Percentiles rank a stretch among this genome's conserved stretches.
phyloP scores from a whole-genome alignment of 2,888 invertebrate genomes.

The Cancer borealis region DNA sequence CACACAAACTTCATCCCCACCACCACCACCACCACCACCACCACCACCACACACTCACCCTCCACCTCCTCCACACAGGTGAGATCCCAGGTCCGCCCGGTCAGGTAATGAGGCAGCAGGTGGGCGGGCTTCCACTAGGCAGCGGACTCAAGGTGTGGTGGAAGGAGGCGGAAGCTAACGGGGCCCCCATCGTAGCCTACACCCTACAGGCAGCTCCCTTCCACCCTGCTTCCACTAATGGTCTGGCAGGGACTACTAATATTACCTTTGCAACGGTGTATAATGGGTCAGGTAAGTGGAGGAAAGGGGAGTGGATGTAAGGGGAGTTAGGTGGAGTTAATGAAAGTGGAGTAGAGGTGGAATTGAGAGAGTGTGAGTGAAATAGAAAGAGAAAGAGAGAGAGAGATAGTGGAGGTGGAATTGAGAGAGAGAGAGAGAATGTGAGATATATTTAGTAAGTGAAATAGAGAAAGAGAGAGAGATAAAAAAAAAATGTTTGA shows the following conservation, averaged over 20 bases:
- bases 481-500: too few relatives aligned
- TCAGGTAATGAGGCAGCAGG: slow-evolving; percentile 82
- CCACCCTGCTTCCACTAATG: neutral
- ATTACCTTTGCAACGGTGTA: slow-evolving; percentile 82
- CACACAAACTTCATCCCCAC: too few relatives aligned
- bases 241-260: slow-evolving; percentile 78
- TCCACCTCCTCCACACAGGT: slow-evolving; percentile 77
- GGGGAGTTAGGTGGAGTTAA: neutral
- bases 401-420: neutral
- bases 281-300: slow-evolving; percentile 86
- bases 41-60: neutral
- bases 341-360: neutral
- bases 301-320: neutral
- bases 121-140: slow-evolving; percentile 82
- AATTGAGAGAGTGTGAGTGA: too few relatives aligned
- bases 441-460: too few relatives aligned
- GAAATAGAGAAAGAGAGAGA: too few relatives aligned
- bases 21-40: neutral
- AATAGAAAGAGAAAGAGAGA: neutral
- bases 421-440: too few relatives aligned
- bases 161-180: slow-evolving; percentile 89
- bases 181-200: slow-evolving; percentile 87
- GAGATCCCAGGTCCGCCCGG: slow-evolving; percentile 88
- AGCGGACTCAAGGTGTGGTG: slow-evolving; percentile 88
- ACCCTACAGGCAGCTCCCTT: slow-evolving; percentile 85